These are phyloP conservation scores for Erynnis tages DNA, from an alignment of 2,888 invertebrate genomes.

Conservation along the genomic window DNA sequence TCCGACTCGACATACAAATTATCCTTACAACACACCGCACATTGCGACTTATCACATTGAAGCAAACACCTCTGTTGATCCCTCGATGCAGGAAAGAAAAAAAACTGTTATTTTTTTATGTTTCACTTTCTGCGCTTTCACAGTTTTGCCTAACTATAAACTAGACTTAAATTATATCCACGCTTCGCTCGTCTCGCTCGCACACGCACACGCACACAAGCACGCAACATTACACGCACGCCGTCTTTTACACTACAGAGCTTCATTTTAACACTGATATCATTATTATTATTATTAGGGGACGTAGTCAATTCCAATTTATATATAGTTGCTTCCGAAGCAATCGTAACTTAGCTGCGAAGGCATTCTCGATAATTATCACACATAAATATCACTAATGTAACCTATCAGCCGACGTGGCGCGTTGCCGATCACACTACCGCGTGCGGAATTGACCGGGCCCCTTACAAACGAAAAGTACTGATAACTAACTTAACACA, in stretches of 20 bases:
- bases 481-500: constrained; percentile 63
- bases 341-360: constrained; percentile 55
- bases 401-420: constrained; percentile 45
- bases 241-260: constrained; percentile 62
- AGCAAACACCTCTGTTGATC: constrained; percentile 62
- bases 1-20: constrained; percentile 45
- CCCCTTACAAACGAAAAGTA: constrained; percentile 58
- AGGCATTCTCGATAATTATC: constrained; percentile 62
- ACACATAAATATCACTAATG: constrained; percentile 57
- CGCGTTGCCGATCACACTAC: constrained; percentile 33
- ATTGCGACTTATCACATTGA: constrained; percentile 71
- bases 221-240: constrained; percentile 46
- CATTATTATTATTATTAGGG: constrained; percentile 40
- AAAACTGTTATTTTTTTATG: constrained; percentile 45
- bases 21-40: constrained; percentile 51
- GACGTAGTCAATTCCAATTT: constrained; percentile 67
- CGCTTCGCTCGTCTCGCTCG: constrained; percentile 43
- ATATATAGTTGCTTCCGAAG: constrained; percentile 44
- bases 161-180: constrained; percentile 70
- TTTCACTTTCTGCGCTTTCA: constrained; percentile 56
- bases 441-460: constrained; percentile 67
- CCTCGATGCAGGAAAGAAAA: constrained; percentile 57
- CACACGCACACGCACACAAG: constrained; percentile 40
- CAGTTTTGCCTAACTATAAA: constrained; percentile 77
- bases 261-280: constrained; percentile 71